These are phyloP conservation scores for Syngnathus acus DNA, from an alignment of 2,797 vertebrate genomes.

Conservation along the genomic window DNA sequence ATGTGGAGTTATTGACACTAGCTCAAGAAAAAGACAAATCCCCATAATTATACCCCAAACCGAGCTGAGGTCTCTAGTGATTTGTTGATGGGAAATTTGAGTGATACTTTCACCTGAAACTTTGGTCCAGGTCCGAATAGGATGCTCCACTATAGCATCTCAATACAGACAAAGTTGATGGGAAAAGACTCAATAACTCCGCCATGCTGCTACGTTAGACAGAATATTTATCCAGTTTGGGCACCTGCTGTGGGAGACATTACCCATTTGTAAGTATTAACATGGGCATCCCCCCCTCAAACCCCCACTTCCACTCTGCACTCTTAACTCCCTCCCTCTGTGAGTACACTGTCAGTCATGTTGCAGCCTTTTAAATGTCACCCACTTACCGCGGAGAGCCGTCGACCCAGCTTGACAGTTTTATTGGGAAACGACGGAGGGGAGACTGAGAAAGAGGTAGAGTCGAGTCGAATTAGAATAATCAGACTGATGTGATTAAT, in stretches of 20 bases:
- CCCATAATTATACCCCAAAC: background rate
- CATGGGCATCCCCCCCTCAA: conserved; percentile 58
- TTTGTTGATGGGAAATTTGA: background rate
- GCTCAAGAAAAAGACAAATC: background rate
- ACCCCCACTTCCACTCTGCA: conserved; percentile 46
- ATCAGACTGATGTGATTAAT: conserved; percentile 77
- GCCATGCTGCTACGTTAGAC: conserved; percentile 56
- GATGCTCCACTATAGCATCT: background rate
- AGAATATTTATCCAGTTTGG: conserved; percentile 72
- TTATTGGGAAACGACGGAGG: conserved; percentile 62
- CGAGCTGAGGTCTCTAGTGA: background rate
- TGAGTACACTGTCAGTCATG: conserved; percentile 71
- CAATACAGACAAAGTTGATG: conserved; percentile 11
- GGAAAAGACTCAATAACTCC: conserved; percentile 52
- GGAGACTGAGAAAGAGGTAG: conserved; percentile 33
- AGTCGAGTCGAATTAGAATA: conserved; percentile 76
- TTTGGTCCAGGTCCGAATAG: background rate
- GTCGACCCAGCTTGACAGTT: conserved; percentile 69
- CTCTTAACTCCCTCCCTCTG: conserved; percentile 66
- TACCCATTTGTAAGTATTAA: conserved; percentile 77
- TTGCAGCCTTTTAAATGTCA: conserved; percentile 73
- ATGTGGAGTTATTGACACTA: too few relatives aligned
- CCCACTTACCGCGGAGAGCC: conserved; percentile 65
- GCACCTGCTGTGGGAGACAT: conserved; percentile 75
- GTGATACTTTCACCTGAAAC: background rate